A percentile compares a stretch with the other conserved stretches of the same genome.
Evolutionary conservation across 2,888 invertebrate genomes (phyloP).

Genomic region (Xestia ashworthii): DNA sequence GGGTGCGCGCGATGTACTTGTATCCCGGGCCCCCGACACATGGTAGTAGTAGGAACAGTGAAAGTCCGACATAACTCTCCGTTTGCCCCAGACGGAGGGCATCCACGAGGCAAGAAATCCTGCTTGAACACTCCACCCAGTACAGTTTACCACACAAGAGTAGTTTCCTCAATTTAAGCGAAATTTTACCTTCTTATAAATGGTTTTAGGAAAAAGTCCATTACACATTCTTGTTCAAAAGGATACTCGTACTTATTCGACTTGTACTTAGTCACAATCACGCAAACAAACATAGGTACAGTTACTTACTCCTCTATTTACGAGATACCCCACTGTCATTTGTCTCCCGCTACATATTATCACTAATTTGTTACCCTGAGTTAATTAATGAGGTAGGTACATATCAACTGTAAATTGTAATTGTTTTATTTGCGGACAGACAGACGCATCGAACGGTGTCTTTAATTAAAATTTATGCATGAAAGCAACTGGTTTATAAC

Average conservation of each 20-base stretch:
- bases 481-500: slow-evolving; percentile 28
- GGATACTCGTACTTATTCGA: no score
- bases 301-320: neutral
- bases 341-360: slow-evolving; percentile 25
- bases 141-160: neutral
- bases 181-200: neutral
- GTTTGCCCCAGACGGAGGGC: no score
- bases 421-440: slow-evolving; percentile 48
- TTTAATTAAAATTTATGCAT: slow-evolving; percentile 59
- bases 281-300: neutral
- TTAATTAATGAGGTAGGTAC: slow-evolving; percentile 29
- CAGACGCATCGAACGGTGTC: slow-evolving; percentile 36
- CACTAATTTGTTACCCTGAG: slow-evolving; percentile 38
- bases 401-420: slow-evolving; percentile 23
- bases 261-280: neutral
- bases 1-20: no score
- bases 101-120: no score
- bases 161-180: neutral
- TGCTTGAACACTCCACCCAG: neutral
- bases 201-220: no score
- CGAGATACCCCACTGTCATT: slow-evolving; percentile 24
- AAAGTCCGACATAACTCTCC: no score
- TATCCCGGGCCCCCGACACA: no score
- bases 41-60: no score
- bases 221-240: no score